phyloP scores from a whole-genome alignment of 2,113 vertebrate species.

The Columba janthina region DNA sequence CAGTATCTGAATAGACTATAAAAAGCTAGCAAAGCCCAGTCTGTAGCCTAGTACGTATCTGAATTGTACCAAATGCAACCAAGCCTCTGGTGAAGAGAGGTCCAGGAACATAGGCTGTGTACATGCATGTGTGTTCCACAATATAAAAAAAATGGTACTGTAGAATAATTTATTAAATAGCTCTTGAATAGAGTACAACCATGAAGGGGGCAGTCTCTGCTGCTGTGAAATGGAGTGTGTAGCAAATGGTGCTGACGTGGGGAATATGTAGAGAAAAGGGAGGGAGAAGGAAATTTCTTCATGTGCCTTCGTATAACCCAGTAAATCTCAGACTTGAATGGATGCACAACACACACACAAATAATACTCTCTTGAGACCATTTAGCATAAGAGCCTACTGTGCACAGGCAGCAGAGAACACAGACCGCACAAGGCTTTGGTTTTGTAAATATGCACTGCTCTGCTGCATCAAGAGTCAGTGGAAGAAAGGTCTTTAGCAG shows the following conservation, averaged over 20 bases:
- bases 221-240: not conserved
- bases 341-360: not conserved
- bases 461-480: not conserved
- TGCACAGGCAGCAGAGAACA: not conserved
- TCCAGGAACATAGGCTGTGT: not conserved
- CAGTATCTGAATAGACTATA: not conserved
- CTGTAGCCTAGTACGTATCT: not conserved
- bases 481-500: not conserved
- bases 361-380: not conserved
- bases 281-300: not conserved
- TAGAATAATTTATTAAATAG: not conserved
- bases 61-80: not conserved
- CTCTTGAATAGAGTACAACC: not conserved
- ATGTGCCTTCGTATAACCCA: not conserved
- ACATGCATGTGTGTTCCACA: rapidly evolving
- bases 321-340: not conserved
- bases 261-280: not conserved
- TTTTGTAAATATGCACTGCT: not conserved
- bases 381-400: not conserved
- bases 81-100: not conserved
- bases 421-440: not conserved
- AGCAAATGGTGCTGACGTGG: not conserved
- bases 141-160: not conserved
- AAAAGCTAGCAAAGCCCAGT: not conserved
- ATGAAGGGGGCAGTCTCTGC: not conserved